Evolutionary conservation across 2,113 vertebrate species (phyloP), one percentile per base, ranked within the genome.

Genomic region (Ochotona curzoniae): DNA sequence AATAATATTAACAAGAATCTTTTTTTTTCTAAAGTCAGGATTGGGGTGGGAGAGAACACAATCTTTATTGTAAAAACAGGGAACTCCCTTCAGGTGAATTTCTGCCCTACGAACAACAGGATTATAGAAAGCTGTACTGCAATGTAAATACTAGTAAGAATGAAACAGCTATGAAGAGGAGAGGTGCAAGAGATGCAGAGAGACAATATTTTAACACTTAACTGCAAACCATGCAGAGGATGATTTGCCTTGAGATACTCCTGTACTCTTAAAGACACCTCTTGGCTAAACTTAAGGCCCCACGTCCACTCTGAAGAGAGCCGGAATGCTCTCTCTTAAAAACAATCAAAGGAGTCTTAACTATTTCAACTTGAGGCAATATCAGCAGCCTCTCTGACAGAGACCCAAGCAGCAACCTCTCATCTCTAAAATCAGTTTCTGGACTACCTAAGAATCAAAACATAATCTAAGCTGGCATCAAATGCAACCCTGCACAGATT

Each of bases 401-500:
- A 86, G 70, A 51, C 54, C 26, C 47, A 70, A 78, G 8, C 8
- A 89, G 13, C 13, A 5, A 21, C 21, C 8, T 83, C 44, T 80
- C 30, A 66, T 90, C 60, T 92, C 84, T 49, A 87, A 85, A 86
- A 92, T 83, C 8, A n/a, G 20, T 23, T 75, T 20, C 15, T 2
- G 78, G n/a, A 51, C 35, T 88, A 61, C 11, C 30, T 7, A n/a
- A 8, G 12, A 87, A 60, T 90, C 60, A 95, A 95, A 91, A 76
- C 88, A 75, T 54, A 85, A 92, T 57, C 67, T 47, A 54, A 89
- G 21, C 83, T 93, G 85, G 49, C 28, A 79, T 38, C 92, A 71
- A 87, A 90, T n/a, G 51, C 4, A 86, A 89, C 13, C 23, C 47
- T 94, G 74, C 71, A 86, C 84, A 73, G 61, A 95, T 94, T 78